Percentiles rank a stretch among this genome's conserved stretches.
phyloP scores from a whole-genome alignment of 2,888 invertebrate genomes.

The Mesorhabditis spiculigera region DNA sequence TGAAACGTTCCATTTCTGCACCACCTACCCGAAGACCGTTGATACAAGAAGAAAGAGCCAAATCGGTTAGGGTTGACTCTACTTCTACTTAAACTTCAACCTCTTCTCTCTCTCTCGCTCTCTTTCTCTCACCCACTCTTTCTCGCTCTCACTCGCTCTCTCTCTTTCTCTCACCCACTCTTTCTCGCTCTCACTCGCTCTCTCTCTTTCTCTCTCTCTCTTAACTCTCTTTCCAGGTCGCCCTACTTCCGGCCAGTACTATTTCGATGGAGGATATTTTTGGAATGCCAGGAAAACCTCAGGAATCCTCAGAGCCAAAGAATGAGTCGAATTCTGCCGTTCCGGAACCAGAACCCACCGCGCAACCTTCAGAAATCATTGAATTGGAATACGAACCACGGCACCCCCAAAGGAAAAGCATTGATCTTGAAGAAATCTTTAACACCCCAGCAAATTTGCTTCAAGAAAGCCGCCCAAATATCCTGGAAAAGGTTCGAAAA shows the following conservation, averaged over 20 bases:
- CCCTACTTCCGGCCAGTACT: neutral
- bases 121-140: neutral
- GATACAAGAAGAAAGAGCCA: neutral
- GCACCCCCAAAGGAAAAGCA: neutral
- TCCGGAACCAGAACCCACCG: too few relatives aligned
- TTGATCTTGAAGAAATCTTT: neutral
- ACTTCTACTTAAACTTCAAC: neutral
- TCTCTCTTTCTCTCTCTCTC: neutral
- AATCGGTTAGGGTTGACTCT: neutral
- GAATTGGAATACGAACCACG: neutral
- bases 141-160: neutral
- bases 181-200: neutral
- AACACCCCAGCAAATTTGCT: neutral
- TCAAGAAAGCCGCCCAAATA: neutral
- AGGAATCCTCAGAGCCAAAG: too few relatives aligned
- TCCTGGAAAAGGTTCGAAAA: constrained; percentile 1
- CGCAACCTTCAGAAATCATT: neutral
- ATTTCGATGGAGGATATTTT: neutral
- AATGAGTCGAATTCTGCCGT: too few relatives aligned
- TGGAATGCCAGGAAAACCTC: neutral
- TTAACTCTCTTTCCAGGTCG: constrained; percentile 1
- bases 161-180: too few relatives aligned
- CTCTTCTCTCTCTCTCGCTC: neutral
- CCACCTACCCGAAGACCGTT: neutral
- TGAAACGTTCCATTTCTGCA: neutral